Evolutionary conservation across 1,140 invertebrate genomes (phyloP).

Genomic region (Latrodectus geometricus): DNA sequence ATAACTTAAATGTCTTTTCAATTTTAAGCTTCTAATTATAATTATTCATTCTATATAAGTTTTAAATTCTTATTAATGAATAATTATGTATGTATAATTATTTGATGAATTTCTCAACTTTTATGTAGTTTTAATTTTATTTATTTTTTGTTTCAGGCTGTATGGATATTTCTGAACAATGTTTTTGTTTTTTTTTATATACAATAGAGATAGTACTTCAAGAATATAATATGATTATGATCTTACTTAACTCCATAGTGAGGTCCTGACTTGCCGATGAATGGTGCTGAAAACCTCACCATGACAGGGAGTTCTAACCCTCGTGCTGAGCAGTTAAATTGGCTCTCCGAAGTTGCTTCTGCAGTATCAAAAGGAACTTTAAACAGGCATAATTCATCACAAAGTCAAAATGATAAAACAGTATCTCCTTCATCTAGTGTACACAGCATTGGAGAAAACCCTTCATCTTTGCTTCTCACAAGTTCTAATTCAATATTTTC

Average conservation of each 20-base stretch:
- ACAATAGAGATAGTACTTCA: neutral
- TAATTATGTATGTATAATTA: neutral
- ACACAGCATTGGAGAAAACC: neutral
- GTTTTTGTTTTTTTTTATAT: neutral
- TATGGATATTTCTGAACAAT: neutral
- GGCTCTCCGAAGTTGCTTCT: constrained; percentile 57
- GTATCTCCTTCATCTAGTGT: neutral
- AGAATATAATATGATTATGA: neutral
- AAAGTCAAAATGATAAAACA: neutral
- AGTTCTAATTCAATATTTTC: constrained; percentile 37
- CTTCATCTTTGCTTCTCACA: constrained; percentile 1
- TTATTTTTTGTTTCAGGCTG: neutral
- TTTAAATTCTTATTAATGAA: neutral
- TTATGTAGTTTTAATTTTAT: no score
- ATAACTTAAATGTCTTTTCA: no score
- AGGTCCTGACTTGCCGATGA: constrained; percentile 38
- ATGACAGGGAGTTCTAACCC: constrained; percentile 50
- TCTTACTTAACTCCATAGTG: neutral
- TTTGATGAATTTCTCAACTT: neutral
- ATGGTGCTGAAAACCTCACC: constrained; percentile 57
- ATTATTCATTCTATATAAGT: no score
- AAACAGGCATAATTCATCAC: constrained; percentile 20
- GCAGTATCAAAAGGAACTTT: constrained; percentile 36
- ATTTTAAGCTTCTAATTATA: no score
- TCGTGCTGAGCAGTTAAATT: constrained; percentile 35